phyloP scores from a whole-genome alignment of 2,888 invertebrate genomes.

The Shargacucullia verbasci region DNA sequence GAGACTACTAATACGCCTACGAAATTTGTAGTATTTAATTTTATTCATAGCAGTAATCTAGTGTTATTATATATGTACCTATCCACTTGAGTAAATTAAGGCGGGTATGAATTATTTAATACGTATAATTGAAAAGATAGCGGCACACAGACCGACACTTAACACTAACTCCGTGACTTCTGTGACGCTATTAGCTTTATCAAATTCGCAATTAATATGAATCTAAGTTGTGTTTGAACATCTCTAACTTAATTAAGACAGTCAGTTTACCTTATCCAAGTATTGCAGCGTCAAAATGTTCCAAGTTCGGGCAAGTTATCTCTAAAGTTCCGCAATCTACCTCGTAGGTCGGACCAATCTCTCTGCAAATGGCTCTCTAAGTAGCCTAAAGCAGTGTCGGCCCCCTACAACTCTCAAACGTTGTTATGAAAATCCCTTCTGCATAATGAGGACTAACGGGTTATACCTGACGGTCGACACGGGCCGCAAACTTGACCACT shows the following conservation, averaged over 20 bases:
- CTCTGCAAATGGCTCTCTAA: constrained; percentile 84
- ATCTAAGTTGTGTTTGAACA: constrained; percentile 71
- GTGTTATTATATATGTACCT: constrained; percentile 18
- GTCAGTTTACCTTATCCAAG: constrained; percentile 85
- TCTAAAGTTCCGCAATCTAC: constrained; percentile 85
- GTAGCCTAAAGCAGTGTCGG: constrained; percentile 80
- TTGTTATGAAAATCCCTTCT: constrained; percentile 79
- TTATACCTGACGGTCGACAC: constrained; percentile 49
- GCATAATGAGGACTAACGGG: constrained; percentile 72
- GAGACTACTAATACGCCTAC: constrained; percentile 35
- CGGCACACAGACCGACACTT: constrained; percentile 9
- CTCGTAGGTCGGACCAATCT: constrained; percentile 84
- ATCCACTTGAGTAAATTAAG: constrained; percentile 34
- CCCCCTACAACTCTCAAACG: constrained; percentile 70
- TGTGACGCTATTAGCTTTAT: constrained; percentile 59
- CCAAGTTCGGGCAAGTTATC: constrained; percentile 86
- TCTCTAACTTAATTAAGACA: constrained; percentile 84
- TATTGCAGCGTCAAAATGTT: constrained; percentile 86
- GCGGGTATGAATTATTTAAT: constrained; percentile 33
- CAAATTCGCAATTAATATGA: constrained; percentile 68
- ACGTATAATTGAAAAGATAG: constrained; percentile 34
- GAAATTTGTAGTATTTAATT: constrained; percentile 33
- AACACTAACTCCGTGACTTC: constrained; percentile 25
- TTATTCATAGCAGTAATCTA: constrained; percentile 36
- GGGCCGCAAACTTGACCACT: constrained; percentile 57